A percentile compares a stretch with the other conserved stretches of the same genome.
Conservation (phyloP, 2,797 vertebrate species). For the Buphagus erythrorhynchus region DNA sequence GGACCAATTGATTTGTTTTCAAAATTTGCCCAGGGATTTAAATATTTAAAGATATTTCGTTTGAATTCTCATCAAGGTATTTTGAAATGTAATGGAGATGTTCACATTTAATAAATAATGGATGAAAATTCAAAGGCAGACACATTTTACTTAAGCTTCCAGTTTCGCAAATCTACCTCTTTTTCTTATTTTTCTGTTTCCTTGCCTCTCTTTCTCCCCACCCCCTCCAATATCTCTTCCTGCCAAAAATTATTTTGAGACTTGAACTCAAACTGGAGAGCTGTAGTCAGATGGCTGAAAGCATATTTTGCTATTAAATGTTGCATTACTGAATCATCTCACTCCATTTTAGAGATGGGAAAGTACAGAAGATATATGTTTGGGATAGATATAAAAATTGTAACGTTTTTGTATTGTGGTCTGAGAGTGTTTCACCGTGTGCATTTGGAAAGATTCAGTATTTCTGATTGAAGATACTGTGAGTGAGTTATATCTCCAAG, state of each 20-base stretch:
- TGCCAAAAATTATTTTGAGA: neutral
- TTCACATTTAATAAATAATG: conserved; percentile 18
- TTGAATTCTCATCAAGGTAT: conserved; percentile 3
- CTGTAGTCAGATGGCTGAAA: neutral
- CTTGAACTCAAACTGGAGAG: neutral
- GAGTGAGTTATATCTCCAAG: neutral
- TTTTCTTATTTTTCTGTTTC: neutral
- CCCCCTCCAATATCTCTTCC: neutral
- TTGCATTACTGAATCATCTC: neutral
- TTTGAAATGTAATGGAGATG: neutral
- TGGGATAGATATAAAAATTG: neutral
- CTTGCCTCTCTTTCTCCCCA: neutral
- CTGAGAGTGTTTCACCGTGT: neutral
- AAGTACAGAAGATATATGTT: neutral
- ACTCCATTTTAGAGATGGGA: neutral
- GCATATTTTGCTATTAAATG: neutral
- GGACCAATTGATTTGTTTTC: neutral
- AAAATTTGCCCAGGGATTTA: neutral
- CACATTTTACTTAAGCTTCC: neutral
- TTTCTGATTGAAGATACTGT: neutral
- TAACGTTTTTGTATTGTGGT: neutral
- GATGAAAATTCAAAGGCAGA: neutral
- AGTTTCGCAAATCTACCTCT: neutral
- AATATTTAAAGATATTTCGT: neutral
- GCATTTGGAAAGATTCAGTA: neutral